Base-by-base conservation (phyloP, 2,888 invertebrate species). In the Rhorus exstirpatorius region DNA sequence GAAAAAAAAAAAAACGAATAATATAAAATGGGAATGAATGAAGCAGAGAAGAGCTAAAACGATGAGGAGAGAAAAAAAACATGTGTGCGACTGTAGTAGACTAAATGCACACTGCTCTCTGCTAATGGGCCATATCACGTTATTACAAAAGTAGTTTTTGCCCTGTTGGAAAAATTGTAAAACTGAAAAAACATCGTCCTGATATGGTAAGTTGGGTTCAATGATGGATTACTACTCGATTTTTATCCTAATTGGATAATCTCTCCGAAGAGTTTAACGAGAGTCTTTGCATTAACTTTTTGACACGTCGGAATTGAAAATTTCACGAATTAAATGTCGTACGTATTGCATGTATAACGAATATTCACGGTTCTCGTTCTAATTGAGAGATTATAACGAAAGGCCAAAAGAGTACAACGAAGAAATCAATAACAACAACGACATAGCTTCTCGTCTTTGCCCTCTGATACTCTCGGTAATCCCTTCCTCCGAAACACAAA, bases 401-500 rank as follows among this genome's bases (percentile, higher is more conserved):
- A 31, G 21, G 60, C 49, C 19, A 49, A 14, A 55, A 61, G 24
- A 55, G 24, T 49, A 72, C 10, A 21, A 14, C 31, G 65, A 79
- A 12, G 55, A 71, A 26, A 51, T 6, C 38, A 19, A 61, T 58
- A 38, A 44, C 24, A 17, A 38, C 19, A 3, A 0, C n/a, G n/a
- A 49, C 10, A 31, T 55, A 35, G 61, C n/a, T 63, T 71, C 44
- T 67, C 53, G 44, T 80, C 55, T 49, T 61, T 67, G 31, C 58
- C 14, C 51, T 51, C 38, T 19, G 26, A 46, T 46, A n/a, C 26
- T 17, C 8, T 31, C 12, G 35, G 31, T 67, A 44, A 55, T 58
- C 44, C 84, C 31, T 44, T n/a, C 49, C 24, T 35, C 26, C 60
- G 19, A 77, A 89, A 89, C 89, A 90, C 92, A 90, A 91, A 92